Base-by-base conservation (phyloP, 2,113 vertebrate genomes). In the Tachycineta bicolor region DNA sequence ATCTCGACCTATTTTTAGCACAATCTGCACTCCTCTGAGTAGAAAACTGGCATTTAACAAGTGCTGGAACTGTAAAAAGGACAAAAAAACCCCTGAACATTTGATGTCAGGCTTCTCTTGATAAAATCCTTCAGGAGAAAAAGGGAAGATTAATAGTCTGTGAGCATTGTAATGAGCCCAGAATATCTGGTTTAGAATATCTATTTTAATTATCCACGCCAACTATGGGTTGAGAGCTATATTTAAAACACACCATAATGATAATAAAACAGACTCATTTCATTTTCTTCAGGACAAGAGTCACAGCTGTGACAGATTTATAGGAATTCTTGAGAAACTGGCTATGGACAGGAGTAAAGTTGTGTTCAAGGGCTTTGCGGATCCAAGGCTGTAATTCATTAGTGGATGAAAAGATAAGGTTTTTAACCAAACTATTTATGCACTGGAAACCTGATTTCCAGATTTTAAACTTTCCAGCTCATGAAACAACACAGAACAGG, bases 1-100 rank as follows among this genome's bases (percentile, higher is more conserved):
- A 87, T 87, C 67, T 24, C 23, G 16, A 49, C 65, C 75, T 89
- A 89, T 91, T 94, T 92, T 89, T 83, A 92, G 89, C 68, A 93
- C 21, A 71, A 67, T 86, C 69, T 64, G 26, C 80, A 88, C 33
- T 60, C n/a, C 34, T 65, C 21, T 5, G 33, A 83, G 49, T 74
- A 60, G n/a, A 74, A 96, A 90, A 83, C 6, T 56, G 63, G 24
- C 92, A 86, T 90, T 83, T 80, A 90, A 71, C 28, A 85, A 83
- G 73, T 43, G 62, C 2, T 90, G 60, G 52, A 94, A 94, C 34
- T n/a, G 47, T 46, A 78, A 29, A 89, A 84, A 88, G 46, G 78
- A 90, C 65, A 94, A 77, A 43, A 86, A 85, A 1, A 37, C 37
- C 37, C 37, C 12, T 24, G 41, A 87, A 82, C 47, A 82, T 78